These are phyloP conservation scores for Lordiphosa stackelbergi DNA, from an alignment of 1,140 invertebrate genomes.

Conservation along the genomic window DNA sequence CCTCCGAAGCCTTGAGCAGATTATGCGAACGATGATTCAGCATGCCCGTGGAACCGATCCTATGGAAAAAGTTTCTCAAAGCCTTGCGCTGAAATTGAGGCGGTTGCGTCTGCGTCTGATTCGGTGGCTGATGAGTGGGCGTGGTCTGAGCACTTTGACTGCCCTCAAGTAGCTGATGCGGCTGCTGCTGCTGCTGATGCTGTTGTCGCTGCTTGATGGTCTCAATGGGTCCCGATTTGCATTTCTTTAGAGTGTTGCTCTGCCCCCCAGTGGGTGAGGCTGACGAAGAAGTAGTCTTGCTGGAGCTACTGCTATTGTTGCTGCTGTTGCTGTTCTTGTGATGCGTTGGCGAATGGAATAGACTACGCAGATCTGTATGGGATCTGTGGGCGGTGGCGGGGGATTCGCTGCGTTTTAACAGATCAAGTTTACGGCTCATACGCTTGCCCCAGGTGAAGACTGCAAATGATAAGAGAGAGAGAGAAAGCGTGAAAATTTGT, in stretches of 20 bases:
- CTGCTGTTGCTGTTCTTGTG: slow-evolving; percentile 59
- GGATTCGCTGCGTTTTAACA: slow-evolving; percentile 82
- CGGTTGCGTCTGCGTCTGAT: slow-evolving; percentile 32
- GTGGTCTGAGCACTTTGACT: slow-evolving; percentile 62
- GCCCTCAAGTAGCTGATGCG: slow-evolving; percentile 35
- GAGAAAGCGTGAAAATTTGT: slow-evolving; percentile 1
- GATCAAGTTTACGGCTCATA: slow-evolving; percentile 88
- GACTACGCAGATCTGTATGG: slow-evolving; percentile 68
- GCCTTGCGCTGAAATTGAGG: slow-evolving; percentile 73
- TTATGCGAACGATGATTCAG: slow-evolving; percentile 80
- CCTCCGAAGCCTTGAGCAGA: slow-evolving; percentile 72
- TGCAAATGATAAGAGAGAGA: slow-evolving; percentile 74
- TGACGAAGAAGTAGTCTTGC: slow-evolving; percentile 30
- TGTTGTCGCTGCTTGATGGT: slow-evolving; percentile 63
- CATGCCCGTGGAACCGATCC: slow-evolving; percentile 87
- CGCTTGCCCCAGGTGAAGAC: slow-evolving; percentile 88
- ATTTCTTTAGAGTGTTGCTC: slow-evolving; percentile 64
- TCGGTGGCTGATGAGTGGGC: slow-evolving; percentile 37
- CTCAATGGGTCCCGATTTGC: slow-evolving; percentile 71
- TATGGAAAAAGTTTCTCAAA: slow-evolving; percentile 85
- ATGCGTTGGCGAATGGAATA: slow-evolving; percentile 68
- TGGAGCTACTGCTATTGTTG: slow-evolving; percentile 7
- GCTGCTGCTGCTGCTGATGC: slow-evolving; percentile 51
- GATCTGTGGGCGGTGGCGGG: slow-evolving; percentile 78
- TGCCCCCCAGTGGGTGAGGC: slow-evolving; percentile 27